Conservation (phyloP, 2,888 invertebrate species). For the Bhutanitis thaidina region DNA sequence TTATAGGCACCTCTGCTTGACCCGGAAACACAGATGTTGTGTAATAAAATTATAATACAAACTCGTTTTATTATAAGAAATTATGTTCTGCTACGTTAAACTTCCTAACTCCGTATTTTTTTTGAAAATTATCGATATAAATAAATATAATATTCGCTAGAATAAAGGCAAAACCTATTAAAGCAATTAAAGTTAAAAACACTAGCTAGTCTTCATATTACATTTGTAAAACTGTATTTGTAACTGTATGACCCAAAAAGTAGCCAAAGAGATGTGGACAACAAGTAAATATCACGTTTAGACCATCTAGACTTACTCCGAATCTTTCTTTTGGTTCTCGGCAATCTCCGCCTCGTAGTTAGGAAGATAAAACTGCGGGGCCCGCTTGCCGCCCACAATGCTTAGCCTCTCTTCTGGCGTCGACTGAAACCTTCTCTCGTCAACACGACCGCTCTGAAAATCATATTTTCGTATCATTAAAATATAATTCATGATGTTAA, state of each 20-base stretch:
- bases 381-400: conserved; percentile 97
- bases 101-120: no score
- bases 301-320: conserved; percentile 86
- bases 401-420: conserved; percentile 95
- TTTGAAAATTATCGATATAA: no score
- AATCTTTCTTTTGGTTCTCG: conserved; percentile 97
- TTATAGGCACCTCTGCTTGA: no score
- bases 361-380: conserved; percentile 98
- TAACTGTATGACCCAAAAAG: conserved; percentile 7
- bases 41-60: no score
- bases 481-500: not conserved
- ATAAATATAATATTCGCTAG: no score
- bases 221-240: no score
- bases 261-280: not conserved
- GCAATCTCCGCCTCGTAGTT: conserved; percentile 97
- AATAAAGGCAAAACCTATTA: no score
- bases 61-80: no score
- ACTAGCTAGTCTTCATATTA: no score
- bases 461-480: not conserved
- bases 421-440: conserved; percentile 92
- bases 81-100: no score
- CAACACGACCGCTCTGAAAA: conserved; percentile 90
- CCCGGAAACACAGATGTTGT: no score
- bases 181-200: no score
- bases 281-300: conserved; percentile 8